Evolutionary conservation across 2,888 invertebrate genomes (phyloP), one percentile per base, ranked within the genome.

Genomic region (Parnassius mnemosyne): DNA sequence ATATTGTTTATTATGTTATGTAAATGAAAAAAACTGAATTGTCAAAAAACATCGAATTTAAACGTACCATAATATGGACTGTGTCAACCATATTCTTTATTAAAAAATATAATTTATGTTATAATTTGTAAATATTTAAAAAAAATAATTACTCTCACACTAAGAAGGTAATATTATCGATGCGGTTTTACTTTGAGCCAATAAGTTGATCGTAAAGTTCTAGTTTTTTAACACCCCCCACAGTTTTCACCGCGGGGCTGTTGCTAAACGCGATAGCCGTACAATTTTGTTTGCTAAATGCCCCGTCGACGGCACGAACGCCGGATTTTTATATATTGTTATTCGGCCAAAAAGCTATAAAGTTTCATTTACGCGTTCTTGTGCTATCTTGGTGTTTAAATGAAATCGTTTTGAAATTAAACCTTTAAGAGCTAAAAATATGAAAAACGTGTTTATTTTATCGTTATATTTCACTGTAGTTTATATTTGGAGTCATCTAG

Each of bases 261-360:
- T 57, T 57, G 49, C 12, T 56, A 61, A 63, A 61, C 56, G 53
- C 59, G 53, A 54, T 55, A 60, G 55, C 60, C 44, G 56, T 60
- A 53, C 64, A 60, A 64, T 60, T 58, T 57, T 62, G 60, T 63
- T 64, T 58, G 66, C 50, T 64, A 62, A 64, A 64, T 57, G 62
- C 53, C 57, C 62, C 60, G 55, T 46, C 49, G 64, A 57, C 61
- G 50, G 46, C 52, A 52, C 52, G 16, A 50, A 42, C 20, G 42
- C 9, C 10, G 20, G 25, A 5, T 51, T 61, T 65, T 65, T 59
- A 61, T 61, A 25, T 46, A 20, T 54, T 54, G 54, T 60, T 54
- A 54, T 60, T 60, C 49, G 10, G 11, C 44, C 49, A 41, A 20
- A 10, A 55, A 20, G 41, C 46, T 16, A 43, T 64, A 64, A 64